These are phyloP conservation scores for Drosophila mimetica DNA, from an alignment of 2,888 invertebrate genomes.

Conservation along the genomic window DNA sequence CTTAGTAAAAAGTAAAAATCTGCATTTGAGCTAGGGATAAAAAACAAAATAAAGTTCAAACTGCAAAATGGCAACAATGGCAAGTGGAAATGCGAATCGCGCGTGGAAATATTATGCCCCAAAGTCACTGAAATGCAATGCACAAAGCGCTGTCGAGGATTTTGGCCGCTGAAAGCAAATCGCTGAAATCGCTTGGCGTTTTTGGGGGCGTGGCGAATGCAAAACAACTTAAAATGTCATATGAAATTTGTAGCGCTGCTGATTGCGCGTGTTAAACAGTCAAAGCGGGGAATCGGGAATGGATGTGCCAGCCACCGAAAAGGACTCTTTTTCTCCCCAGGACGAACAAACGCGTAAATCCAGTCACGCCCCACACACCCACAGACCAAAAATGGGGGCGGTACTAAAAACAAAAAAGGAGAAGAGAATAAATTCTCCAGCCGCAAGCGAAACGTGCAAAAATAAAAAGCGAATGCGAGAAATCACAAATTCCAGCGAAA, in stretches of 20 bases:
- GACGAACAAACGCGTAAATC: constrained; percentile 65
- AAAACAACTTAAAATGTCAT: constrained; percentile 78
- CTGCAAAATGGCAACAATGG: constrained; percentile 14
- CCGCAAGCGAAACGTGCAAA: constrained; percentile 59
- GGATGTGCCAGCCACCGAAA: constrained; percentile 2
- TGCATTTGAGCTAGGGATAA: constrained; percentile 33
- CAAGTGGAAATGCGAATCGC: constrained; percentile 36
- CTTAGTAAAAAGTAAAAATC: constrained; percentile 19
- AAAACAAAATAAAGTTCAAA: constrained; percentile 10
- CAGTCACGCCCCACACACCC: constrained; percentile 61
- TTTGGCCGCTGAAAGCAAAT: constrained; percentile 64
- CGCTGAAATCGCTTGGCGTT: constrained; percentile 27
- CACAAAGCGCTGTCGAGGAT: constrained; percentile 58
- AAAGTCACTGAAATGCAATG: constrained; percentile 51
- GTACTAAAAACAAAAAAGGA: constrained; percentile 57
- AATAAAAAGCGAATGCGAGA: constrained; percentile 69
- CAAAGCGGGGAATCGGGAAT: constrained; percentile 19
- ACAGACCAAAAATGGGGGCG: constrained; percentile 12
- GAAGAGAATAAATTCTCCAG: constrained; percentile 16
- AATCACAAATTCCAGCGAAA: constrained; percentile 78
- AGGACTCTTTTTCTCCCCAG: constrained; percentile 24
- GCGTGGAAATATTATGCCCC: constrained; percentile 53
- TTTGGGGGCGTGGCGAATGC: constrained; percentile 58
- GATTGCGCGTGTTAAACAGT: constrained; percentile 75
- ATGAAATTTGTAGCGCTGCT: constrained; percentile 76